A percentile compares a stretch with the other conserved stretches of the same genome.
Conservation (phyloP, 1,140 invertebrate genomes). For the Magallana angulata region DNA sequence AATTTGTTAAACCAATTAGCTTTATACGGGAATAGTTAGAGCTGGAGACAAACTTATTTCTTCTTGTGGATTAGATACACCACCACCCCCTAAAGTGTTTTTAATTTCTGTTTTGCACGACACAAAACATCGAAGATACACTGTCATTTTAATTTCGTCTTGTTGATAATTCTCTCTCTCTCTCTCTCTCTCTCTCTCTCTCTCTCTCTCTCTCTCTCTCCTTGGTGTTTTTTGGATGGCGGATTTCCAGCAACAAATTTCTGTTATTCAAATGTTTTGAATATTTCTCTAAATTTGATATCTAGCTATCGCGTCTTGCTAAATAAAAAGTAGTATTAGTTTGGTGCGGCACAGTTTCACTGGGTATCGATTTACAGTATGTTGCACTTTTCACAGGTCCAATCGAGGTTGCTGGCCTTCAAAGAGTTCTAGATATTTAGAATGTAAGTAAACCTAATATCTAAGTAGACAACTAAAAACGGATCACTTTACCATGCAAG, state of each 20-base stretch:
- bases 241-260: constrained; percentile 5
- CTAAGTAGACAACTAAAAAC: no score
- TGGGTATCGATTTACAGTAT: not conserved
- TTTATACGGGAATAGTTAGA: not conserved
- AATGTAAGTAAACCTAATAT: not conserved
- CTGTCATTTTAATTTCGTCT: constrained; percentile 12
- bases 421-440: not conserved
- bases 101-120: not conserved
- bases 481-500: no score
- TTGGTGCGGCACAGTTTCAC: not conserved
- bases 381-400: not conserved
- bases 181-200: constrained; percentile 41
- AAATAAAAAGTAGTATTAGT: constrained; percentile 15
- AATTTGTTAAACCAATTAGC: constrained; percentile 24
- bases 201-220: constrained; percentile 32
- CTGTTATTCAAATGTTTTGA: constrained; percentile 14
- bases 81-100: constrained; percentile 15
- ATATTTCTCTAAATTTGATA: constrained; percentile 1
- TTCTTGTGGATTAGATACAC: not conserved
- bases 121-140: not conserved
- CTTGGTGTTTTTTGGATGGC: not conserved
- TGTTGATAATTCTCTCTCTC: constrained; percentile 19
- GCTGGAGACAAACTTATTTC: constrained; percentile 20
- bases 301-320: not conserved
- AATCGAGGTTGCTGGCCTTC: not conserved